These are phyloP conservation scores for Fulica atra DNA, from an alignment of 2,113 vertebrate species.

Conservation along the genomic window DNA sequence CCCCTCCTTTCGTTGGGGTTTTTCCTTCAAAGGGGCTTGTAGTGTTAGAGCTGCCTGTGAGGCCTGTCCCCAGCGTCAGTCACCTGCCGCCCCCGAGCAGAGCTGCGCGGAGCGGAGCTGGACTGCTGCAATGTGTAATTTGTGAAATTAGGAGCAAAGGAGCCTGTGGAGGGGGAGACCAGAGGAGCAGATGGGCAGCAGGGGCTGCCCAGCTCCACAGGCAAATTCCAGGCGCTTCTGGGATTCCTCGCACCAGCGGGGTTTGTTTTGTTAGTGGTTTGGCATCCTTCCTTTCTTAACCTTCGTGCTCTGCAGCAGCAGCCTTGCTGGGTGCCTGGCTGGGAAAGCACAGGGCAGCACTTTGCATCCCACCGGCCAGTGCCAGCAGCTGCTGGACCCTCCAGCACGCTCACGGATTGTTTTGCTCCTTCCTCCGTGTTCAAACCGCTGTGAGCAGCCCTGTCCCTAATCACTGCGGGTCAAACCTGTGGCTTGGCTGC, in stretches of 20 bases:
- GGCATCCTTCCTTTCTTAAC: constrained; percentile 32
- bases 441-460: neutral
- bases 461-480: neutral
- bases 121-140: neutral
- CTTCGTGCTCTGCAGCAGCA: neutral
- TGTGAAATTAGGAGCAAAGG: neutral
- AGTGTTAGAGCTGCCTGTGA: neutral
- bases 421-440: neutral
- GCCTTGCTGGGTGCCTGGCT: neutral
- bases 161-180: neutral
- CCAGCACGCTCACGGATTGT: fast-evolving
- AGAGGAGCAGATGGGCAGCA: constrained; percentile 2
- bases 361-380: neutral
- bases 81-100: neutral
- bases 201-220: constrained; percentile 20
- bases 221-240: constrained; percentile 42
- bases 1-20: too few relatives aligned
- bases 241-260: constrained; percentile 46
- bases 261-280: constrained; percentile 35
- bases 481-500: neutral
- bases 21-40: neutral
- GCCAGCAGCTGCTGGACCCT: neutral
- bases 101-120: neutral
- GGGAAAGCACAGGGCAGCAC: neutral
- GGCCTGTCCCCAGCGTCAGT: neutral